A percentile compares a stretch with the other conserved stretches of the same genome.
These are phyloP conservation scores for Semotilus atromaculatus DNA, from an alignment of 2,797 vertebrate species.

Conservation along the genomic window DNA sequence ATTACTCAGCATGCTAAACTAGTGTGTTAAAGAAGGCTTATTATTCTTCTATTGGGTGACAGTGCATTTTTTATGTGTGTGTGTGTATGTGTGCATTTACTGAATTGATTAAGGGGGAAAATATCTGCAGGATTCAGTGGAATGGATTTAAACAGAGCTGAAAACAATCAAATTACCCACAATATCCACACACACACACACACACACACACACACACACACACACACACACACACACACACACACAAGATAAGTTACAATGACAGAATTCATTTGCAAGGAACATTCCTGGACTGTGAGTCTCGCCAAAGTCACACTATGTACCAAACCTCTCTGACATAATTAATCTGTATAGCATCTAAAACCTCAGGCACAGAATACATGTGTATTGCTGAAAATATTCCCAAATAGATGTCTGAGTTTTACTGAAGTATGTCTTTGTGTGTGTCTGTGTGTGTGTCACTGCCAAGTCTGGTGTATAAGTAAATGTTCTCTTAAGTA, in stretches of 20 bases:
- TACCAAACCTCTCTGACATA: slow-evolving; percentile 32
- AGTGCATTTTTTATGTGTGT: no score
- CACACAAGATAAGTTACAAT: neutral
- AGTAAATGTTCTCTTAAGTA: neutral
- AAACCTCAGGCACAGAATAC: neutral
- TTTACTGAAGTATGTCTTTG: neutral
- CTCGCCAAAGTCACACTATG: slow-evolving; percentile 47
- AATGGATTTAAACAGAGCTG: neutral
- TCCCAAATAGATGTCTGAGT: neutral
- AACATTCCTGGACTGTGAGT: slow-evolving; percentile 46
- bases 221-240: neutral
- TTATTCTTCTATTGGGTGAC: slow-evolving; percentile 9
- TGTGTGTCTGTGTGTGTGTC: neutral
- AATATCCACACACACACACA: neutral
- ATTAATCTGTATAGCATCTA: slow-evolving; percentile 42
- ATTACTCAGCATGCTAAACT: slow-evolving; percentile 18
- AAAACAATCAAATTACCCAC: neutral
- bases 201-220: neutral
- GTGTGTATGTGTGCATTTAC: neutral
- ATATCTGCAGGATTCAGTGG: neutral
- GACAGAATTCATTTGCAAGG: slow-evolving; percentile 25
- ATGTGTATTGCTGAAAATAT: neutral
- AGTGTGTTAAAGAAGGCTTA: neutral
- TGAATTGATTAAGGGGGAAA: neutral
- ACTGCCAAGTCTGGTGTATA: neutral